A percentile compares a stretch with the other conserved stretches of the same genome.
Evolutionary conservation across 2,113 vertebrate species (phyloP).

Genomic region (Hippocampus comes): DNA sequence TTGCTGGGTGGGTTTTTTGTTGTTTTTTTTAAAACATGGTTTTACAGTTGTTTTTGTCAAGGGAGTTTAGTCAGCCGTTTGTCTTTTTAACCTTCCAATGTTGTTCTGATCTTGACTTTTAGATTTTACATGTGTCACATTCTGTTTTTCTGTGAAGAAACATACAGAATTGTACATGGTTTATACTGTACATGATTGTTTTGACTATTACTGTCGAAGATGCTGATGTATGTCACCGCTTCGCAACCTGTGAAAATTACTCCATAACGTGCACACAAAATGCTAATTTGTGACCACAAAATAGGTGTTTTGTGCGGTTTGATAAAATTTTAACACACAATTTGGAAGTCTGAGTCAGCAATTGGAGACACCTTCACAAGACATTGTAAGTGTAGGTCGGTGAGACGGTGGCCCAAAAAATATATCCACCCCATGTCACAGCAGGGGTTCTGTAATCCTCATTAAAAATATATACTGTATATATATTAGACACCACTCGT

Average conservation of each 20-base stretch:
- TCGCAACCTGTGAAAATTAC: neutral
- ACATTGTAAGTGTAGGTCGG: too few relatives aligned
- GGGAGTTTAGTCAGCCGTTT: neutral
- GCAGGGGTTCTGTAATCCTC: too few relatives aligned
- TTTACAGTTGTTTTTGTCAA: neutral
- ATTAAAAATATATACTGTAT: too few relatives aligned
- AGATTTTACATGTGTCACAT: neutral
- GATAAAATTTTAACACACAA: too few relatives aligned
- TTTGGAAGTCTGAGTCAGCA: too few relatives aligned
- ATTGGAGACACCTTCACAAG: too few relatives aligned
- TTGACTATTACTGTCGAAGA: neutral
- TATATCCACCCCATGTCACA: too few relatives aligned
- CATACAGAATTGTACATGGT: neutral
- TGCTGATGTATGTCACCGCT: neutral
- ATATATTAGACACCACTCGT: too few relatives aligned
- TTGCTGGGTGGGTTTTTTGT: neutral
- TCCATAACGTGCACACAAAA: neutral
- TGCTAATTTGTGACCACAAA: too few relatives aligned
- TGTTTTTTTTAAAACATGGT: neutral
- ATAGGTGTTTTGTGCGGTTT: too few relatives aligned
- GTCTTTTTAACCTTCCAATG: neutral
- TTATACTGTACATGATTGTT: neutral
- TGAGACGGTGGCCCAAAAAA: too few relatives aligned
- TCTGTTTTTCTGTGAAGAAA: conserved; percentile 3
- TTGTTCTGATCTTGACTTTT: neutral